A percentile compares a stretch with the other conserved stretches of the same genome.
Evolutionary conservation across 2,888 invertebrate genomes (phyloP).

Genomic region (Plemyria rubiginata): DNA sequence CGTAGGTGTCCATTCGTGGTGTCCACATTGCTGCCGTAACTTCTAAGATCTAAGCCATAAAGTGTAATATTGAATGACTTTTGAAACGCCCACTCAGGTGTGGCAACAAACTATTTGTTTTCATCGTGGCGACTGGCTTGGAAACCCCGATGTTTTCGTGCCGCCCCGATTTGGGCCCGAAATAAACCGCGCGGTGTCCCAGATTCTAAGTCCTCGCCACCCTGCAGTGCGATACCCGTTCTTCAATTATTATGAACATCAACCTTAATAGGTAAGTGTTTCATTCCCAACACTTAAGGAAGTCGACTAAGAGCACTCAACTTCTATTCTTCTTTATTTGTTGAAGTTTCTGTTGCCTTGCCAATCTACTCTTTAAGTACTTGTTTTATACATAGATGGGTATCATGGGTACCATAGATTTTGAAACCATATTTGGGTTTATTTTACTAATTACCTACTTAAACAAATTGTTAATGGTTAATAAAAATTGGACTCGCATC

Average conservation of each 20-base stretch:
- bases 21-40: slow-evolving; percentile 43
- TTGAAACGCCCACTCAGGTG: slow-evolving; percentile 65
- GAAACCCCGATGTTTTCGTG: slow-evolving; percentile 76
- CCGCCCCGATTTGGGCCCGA: slow-evolving; percentile 77
- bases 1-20: slow-evolving; percentile 34
- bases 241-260: slow-evolving; percentile 52
- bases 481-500: background rate
- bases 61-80: slow-evolving; percentile 48
- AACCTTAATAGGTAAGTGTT: slow-evolving; percentile 39
- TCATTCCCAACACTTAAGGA: slow-evolving; percentile 28
- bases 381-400: too few species aligned
- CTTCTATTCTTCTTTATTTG: slow-evolving; percentile 16
- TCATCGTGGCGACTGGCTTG: slow-evolving; percentile 61
- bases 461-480: background rate
- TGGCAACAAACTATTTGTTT: slow-evolving; percentile 67
- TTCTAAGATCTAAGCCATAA: slow-evolving; percentile 45
- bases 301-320: slow-evolving; percentile 17
- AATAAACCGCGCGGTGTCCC: slow-evolving; percentile 74
- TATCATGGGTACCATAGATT: background rate
- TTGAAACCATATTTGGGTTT: too few species aligned
- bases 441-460: background rate
- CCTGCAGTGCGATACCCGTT: slow-evolving; percentile 49
- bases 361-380: background rate
- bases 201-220: slow-evolving; percentile 63
- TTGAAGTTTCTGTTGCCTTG: slow-evolving; percentile 4